Conservation (phyloP, 1,140 invertebrate species). For the Portunus trituberculatus region DNA sequence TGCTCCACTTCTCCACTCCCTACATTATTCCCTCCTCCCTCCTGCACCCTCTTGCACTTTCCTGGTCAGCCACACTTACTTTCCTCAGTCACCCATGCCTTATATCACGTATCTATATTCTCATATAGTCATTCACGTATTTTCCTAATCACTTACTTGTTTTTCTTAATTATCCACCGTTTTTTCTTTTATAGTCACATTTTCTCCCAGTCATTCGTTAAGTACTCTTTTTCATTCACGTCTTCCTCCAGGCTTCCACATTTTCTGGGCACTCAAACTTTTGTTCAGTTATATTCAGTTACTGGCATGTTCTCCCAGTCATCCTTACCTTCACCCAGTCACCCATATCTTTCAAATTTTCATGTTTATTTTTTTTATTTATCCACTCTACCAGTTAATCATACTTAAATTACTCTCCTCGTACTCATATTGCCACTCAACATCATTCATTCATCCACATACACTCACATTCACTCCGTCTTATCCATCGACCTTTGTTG, state of each 20-base stretch:
- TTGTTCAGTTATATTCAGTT: too few species aligned
- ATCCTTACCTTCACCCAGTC: neutral
- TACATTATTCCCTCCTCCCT: neutral
- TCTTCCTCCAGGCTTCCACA: too few species aligned
- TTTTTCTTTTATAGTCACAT: too few species aligned
- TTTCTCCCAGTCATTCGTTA: too few species aligned
- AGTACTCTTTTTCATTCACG: too few species aligned
- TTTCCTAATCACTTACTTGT: too few species aligned
- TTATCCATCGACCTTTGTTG: neutral
- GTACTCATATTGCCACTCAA: neutral
- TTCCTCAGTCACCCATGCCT: too few species aligned
- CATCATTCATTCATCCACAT: neutral
- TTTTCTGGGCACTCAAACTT: too few species aligned
- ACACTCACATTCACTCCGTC: neutral
- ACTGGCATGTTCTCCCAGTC: too few species aligned
- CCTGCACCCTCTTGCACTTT: neutral
- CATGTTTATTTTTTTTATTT: neutral
- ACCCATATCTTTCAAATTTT: neutral
- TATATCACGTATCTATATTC: too few species aligned
- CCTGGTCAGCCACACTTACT: neutral
- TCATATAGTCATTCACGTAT: too few species aligned
- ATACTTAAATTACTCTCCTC: neutral
- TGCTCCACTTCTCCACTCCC: neutral
- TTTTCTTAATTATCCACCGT: too few species aligned
- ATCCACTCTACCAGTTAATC: neutral